Base-by-base conservation (phyloP, 2,888 invertebrate species). In the Kuschelorhynchus macadamiae region DNA sequence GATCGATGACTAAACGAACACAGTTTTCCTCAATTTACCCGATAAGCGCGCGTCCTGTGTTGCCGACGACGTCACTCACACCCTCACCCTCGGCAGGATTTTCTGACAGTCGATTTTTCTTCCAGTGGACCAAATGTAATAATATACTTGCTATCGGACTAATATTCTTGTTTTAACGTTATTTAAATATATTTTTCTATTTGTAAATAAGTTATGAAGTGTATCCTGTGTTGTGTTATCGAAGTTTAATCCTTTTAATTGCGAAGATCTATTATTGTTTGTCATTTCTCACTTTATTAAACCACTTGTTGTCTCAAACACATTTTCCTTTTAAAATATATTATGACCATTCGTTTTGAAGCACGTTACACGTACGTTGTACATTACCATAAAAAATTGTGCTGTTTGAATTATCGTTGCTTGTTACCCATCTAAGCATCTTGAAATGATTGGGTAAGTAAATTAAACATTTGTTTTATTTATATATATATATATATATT, bases 281-380 rank as follows among this genome's bases (percentile, higher is more conserved):
- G 78, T 76, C 76, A 74, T 78, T 74, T 79, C 81, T 82, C 82
- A 82, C 82, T 79, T 81, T 81, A 79, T 74, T 77, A 81, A 83
- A 83, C 84, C 84, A 83, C 84, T 84, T 84, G 84, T 83, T 83
- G 62, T 62, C 17, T n/a, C 32, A 33, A 84, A 82, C 82, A 72
- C 75, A 66, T 68, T 61, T 73, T 76, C 76, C 74, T 76, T 78
- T 78, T 78, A 78, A 77, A 78, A 77, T 80, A 79, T 76, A 79
- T 79, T 70, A 73, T 66, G 72, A 71, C 70, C 70, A 70, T 69
- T 44, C 70, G 71, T 70, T 57, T 61, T 60, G 71, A 53, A 67
- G 63, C 65, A 59, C 61, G 49, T 44, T n/a, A n/a, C n/a, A n/a
- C n/a, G n/a, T n/a, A n/a, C n/a, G n/a, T n/a, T 70, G 75, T 74